Conservation (phyloP, 2,888 invertebrate genomes). For the Acleris emargana region DNA sequence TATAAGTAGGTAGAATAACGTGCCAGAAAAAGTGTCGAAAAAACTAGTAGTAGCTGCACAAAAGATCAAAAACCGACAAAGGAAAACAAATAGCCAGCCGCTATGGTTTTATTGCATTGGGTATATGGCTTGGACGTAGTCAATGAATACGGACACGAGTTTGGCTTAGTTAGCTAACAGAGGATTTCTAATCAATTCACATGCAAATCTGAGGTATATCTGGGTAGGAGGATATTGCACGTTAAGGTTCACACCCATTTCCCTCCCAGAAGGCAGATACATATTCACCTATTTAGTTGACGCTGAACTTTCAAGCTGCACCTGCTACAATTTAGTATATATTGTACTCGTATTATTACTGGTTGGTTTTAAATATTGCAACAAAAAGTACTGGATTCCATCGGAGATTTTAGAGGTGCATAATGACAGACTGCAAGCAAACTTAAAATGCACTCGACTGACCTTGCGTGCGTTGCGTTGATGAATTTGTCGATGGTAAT, state of each 20-base stretch:
- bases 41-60: no score
- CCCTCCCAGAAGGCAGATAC: slow-evolving; percentile 46
- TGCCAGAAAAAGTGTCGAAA: no score
- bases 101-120: neutral
- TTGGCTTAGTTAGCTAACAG: neutral
- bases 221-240: slow-evolving; percentile 54
- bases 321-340: slow-evolving; percentile 14
- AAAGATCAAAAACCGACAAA: no score
- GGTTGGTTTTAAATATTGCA: slow-evolving; percentile 14
- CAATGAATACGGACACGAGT: no score
- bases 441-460: no score
- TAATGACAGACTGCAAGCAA: no score
- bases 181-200: slow-evolving; percentile 11
- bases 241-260: slow-evolving; percentile 52
- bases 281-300: slow-evolving; percentile 20
- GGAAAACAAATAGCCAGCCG: no score
- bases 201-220: slow-evolving; percentile 41
- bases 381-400: no score
- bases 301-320: slow-evolving; percentile 14
- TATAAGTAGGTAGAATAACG: no score
- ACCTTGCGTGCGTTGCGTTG: no score
- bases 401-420: no score
- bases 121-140: neutral
- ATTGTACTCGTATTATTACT: slow-evolving; percentile 3
- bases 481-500: no score